Conservation (phyloP, 2,113 vertebrate genomes). For the Vulpes vulpes region DNA sequence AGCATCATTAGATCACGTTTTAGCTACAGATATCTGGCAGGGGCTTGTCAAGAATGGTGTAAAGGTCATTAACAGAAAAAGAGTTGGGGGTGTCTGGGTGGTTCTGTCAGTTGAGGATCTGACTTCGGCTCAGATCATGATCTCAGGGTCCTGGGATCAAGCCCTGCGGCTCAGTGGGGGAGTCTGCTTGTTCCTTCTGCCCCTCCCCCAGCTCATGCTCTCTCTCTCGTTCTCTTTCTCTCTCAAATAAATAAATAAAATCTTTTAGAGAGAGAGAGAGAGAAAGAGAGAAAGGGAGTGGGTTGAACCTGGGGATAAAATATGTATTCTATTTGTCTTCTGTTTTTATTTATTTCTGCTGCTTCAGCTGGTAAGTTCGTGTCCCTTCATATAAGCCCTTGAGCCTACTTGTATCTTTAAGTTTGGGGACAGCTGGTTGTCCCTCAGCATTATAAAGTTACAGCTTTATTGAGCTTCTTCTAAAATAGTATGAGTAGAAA, state of each 20-base stretch:
- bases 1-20: not conserved
- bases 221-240: no score
- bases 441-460: slow-evolving; percentile 74
- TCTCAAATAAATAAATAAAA: no score
- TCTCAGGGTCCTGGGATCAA: no score
- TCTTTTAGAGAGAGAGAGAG: no score
- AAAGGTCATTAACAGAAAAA: not conserved
- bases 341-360: slow-evolving; percentile 64
- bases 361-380: slow-evolving; percentile 68
- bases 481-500: slow-evolving; percentile 74
- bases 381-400: slow-evolving; percentile 53
- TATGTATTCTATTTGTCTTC: slow-evolving; percentile 34
- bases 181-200: no score
- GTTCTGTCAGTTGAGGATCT: no score
- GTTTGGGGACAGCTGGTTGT: slow-evolving; percentile 74
- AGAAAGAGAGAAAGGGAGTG: no score
- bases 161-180: no score
- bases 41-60: not conserved
- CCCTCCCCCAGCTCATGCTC: no score
- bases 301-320: not conserved
- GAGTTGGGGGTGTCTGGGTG: not conserved
- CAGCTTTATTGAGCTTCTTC: slow-evolving; percentile 71
- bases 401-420: slow-evolving; percentile 72
- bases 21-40: not conserved
- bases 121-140: no score